Conservation (phyloP, 2,113 vertebrate species). For the Mola mola region DNA sequence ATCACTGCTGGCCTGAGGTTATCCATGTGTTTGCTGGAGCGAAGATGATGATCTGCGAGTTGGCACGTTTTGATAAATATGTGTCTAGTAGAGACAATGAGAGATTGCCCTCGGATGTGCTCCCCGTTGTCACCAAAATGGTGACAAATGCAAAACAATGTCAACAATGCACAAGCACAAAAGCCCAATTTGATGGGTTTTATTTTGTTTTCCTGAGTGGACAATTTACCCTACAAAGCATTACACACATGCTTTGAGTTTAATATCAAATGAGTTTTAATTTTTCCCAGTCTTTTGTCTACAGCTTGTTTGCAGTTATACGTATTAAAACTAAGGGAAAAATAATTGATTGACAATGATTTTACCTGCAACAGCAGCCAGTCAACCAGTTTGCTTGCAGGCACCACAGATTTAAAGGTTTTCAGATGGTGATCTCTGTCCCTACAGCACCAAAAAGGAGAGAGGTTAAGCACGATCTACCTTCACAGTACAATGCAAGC, state of each 20-base stretch:
- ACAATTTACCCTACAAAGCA: too few relatives aligned
- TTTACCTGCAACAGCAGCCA: constrained; percentile 95
- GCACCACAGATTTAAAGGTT: constrained; percentile 96
- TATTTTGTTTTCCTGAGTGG: too few relatives aligned
- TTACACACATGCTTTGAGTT: too few relatives aligned
- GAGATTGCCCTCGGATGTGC: not conserved
- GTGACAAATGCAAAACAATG: not conserved
- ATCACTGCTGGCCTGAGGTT: constrained; percentile 3
- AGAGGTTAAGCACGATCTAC: too few relatives aligned
- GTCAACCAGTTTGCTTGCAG: constrained; percentile 94
- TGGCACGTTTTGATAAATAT: constrained; percentile 18
- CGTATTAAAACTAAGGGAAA: too few relatives aligned
- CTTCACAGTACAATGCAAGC: too few relatives aligned
- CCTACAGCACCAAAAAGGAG: constrained; percentile 72
- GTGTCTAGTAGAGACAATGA: constrained; percentile 6
- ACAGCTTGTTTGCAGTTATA: too few relatives aligned
- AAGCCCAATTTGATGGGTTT: too few relatives aligned
- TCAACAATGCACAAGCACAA: not conserved
- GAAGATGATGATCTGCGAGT: constrained; percentile 1
- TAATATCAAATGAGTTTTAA: too few relatives aligned
- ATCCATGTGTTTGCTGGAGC: not conserved
- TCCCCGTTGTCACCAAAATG: not conserved
- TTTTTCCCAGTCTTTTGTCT: too few relatives aligned
- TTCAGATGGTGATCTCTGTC: constrained; percentile 96
- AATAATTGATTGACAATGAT: too few relatives aligned